These are phyloP conservation scores for Zaprionus davidi DNA, from an alignment of 1,140 invertebrate genomes.

Conservation along the genomic window DNA sequence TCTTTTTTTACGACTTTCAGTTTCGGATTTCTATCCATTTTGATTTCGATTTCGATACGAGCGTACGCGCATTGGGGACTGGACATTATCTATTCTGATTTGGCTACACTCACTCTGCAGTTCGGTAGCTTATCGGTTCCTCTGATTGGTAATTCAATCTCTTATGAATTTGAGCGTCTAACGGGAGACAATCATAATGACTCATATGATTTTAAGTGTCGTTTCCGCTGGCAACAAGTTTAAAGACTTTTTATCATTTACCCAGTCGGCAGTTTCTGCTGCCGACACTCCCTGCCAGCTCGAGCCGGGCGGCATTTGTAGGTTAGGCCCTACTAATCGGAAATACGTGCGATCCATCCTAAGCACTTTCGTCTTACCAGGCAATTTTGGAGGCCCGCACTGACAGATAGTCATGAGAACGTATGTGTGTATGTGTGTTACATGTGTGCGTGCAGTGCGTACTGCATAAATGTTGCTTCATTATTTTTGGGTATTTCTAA, in stretches of 20 bases:
- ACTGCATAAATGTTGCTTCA: slow-evolving; percentile 74
- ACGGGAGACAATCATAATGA: slow-evolving; percentile 2
- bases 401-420: background rate
- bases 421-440: background rate
- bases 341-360: slow-evolving; percentile 69
- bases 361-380: slow-evolving; percentile 34
- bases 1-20: slow-evolving; percentile 66
- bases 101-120: background rate
- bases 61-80: background rate
- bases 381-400: slow-evolving; percentile 21
- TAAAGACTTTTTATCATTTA: slow-evolving; percentile 41
- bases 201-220: slow-evolving; percentile 5
- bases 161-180: background rate
- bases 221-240: slow-evolving; percentile 18
- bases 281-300: background rate
- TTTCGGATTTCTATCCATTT: slow-evolving; percentile 37
- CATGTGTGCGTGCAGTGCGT: slow-evolving; percentile 46
- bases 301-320: slow-evolving; percentile 22
- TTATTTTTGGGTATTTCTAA: slow-evolving; percentile 52
- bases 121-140: slow-evolving; percentile 1
- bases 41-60: slow-evolving; percentile 24
- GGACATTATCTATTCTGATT: background rate
- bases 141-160: background rate
- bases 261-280: too few relatives aligned
- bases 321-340: slow-evolving; percentile 70